phyloP scores from a whole-genome alignment of 2,888 invertebrate species.

The Teleiodes luculella region DNA sequence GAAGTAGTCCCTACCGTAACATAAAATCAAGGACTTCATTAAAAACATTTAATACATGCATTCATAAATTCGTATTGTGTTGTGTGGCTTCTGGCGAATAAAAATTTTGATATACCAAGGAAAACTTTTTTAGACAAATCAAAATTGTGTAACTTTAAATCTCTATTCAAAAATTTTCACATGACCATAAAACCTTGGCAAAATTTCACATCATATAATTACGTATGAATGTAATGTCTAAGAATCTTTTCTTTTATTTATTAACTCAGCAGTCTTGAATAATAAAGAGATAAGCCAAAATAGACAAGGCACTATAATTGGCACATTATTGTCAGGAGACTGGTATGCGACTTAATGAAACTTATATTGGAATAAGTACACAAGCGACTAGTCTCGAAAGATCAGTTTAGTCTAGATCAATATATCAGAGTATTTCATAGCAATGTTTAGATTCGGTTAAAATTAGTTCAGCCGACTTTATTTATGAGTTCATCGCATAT shows the following conservation, averaged over 20 bases:
- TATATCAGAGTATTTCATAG: conserved; percentile 42
- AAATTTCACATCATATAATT: too few relatives aligned
- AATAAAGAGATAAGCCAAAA: conserved; percentile 26
- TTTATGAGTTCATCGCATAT: conserved; percentile 96
- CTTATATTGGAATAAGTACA: conserved; percentile 61
- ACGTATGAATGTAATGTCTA: too few relatives aligned
- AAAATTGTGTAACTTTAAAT: background rate
- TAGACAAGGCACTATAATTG: conserved; percentile 41
- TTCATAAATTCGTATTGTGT: too few relatives aligned
- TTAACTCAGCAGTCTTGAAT: conserved; percentile 53
- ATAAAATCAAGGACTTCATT: too few relatives aligned
- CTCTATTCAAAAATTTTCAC: background rate
- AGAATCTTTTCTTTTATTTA: too few relatives aligned
- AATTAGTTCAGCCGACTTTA: conserved; percentile 65
- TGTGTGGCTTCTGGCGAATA: too few relatives aligned
- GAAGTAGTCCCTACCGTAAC: too few relatives aligned
- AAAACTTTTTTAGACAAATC: background rate
- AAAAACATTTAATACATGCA: too few relatives aligned
- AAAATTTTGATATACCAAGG: too few relatives aligned
- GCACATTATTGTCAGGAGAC: conserved; percentile 49
- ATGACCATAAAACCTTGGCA: too few relatives aligned
- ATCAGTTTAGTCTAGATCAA: conserved; percentile 43
- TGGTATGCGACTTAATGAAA: conserved; percentile 47
- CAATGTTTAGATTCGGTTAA: conserved; percentile 35
- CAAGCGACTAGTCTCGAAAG: conserved; percentile 45